Percentiles rank a stretch among this genome's conserved stretches.
These are phyloP conservation scores for Physocephala rufipes DNA, from an alignment of 2,888 invertebrate genomes.

Conservation along the genomic window DNA sequence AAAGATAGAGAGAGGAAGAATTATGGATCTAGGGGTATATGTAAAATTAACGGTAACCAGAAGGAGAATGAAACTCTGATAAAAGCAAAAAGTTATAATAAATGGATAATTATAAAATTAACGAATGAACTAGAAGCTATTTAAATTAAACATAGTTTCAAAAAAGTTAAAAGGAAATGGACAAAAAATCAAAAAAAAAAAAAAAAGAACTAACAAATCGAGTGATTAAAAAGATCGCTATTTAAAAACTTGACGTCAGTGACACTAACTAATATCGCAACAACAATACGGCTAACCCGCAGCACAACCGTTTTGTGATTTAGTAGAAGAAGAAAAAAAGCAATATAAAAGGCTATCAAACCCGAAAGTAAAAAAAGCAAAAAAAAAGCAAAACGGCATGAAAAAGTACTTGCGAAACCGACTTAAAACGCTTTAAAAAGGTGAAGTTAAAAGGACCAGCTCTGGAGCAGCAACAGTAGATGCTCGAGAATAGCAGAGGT, in stretches of 20 bases:
- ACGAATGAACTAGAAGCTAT: not conserved
- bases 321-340: not conserved
- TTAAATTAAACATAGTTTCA: not conserved
- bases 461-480: not conserved
- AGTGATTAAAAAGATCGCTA: not conserved
- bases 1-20: not conserved
- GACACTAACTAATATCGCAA: too few relatives aligned
- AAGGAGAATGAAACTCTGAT: not conserved
- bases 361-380: constrained; percentile 6
- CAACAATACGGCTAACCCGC: too few relatives aligned
- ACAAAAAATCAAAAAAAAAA: not conserved
- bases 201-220: too few relatives aligned
- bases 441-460: not conserved
- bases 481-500: not conserved
- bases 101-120: not conserved
- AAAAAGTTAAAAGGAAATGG: not conserved
- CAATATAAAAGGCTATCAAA: not conserved
- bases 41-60: too few relatives aligned
- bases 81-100: not conserved
- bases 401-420: constrained; percentile 27
- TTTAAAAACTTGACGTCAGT: not conserved
- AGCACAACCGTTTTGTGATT: not conserved
- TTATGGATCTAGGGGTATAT: too few relatives aligned
- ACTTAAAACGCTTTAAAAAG: not conserved
- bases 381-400: constrained; percentile 9